Percentiles rank a stretch among this genome's conserved stretches.
Conservation (phyloP, 2,113 vertebrate species). For the Ictalurus punctatus region DNA sequence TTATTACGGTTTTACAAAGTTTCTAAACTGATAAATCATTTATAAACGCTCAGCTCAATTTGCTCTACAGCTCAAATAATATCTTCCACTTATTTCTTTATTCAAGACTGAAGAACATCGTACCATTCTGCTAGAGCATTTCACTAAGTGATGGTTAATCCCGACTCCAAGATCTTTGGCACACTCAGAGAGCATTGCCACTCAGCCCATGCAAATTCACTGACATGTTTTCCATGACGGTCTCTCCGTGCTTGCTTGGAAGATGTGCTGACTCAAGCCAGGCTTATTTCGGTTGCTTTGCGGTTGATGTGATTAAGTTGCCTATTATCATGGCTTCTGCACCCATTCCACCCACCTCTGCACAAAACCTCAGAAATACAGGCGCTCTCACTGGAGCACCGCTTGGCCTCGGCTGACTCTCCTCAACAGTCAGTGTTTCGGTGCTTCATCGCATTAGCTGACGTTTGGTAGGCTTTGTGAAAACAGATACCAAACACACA, state of each 20-base stretch:
- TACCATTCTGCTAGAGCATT: not conserved
- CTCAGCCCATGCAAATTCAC: constrained; percentile 14
- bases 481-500: constrained; percentile 10
- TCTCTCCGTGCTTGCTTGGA: not conserved
- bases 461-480: constrained; percentile 16
- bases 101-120: constrained; percentile 4
- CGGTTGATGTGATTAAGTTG: constrained; percentile 23
- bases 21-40: not conserved
- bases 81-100: not conserved
- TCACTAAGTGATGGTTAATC: constrained; percentile 29
- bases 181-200: not conserved
- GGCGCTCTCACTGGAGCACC: not conserved
- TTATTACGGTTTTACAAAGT: not conserved
- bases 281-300: constrained; percentile 11
- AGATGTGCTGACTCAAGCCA: constrained; percentile 47
- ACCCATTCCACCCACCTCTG: constrained; percentile 33
- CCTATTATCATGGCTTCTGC: constrained; percentile 35
- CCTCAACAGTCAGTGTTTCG: not conserved
- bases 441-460: constrained; percentile 28
- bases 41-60: not conserved
- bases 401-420: not conserved
- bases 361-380: not conserved
- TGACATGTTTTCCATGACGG: constrained; percentile 34
- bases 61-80: not conserved
- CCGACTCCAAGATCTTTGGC: constrained; percentile 1